Conservation (phyloP, 2,797 vertebrate genomes). For the Molossus alvarezi region DNA sequence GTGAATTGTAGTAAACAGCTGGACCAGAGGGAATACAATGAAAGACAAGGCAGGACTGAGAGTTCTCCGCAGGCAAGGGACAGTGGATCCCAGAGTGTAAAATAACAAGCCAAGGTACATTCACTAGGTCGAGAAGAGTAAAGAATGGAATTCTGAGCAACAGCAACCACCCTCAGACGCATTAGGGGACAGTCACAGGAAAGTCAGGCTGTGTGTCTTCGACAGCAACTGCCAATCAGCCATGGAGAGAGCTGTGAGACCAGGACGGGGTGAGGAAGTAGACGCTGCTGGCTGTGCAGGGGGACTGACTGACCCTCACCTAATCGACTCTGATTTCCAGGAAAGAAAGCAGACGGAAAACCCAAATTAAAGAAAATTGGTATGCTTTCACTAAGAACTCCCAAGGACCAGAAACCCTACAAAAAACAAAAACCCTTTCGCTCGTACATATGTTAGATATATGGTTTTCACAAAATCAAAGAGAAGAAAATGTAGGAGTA, state of each 20-base stretch:
- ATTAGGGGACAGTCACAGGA: background rate
- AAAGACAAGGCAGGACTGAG: background rate
- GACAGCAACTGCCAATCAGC: background rate
- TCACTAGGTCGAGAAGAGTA: background rate
- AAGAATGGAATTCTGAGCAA: background rate
- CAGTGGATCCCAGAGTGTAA: background rate
- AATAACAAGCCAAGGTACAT: background rate
- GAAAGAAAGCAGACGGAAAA: background rate
- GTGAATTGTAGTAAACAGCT: background rate
- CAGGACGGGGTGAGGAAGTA: background rate
- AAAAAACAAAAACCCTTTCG: background rate
- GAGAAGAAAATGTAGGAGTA: background rate
- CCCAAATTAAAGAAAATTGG: background rate
- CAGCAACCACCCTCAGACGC: background rate
- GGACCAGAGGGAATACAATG: background rate
- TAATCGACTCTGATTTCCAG: background rate
- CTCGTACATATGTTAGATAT: background rate
- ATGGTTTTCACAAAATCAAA: background rate
- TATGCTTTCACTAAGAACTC: background rate
- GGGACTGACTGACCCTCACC: background rate
- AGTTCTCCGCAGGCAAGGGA: background rate
- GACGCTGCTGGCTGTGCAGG: background rate
- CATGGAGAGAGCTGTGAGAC: background rate
- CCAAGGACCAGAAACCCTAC: background rate
- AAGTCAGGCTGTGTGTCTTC: background rate